These are phyloP conservation scores for Eurystomus glaucurus DNA, from an alignment of 2,797 vertebrate genomes.

Conservation along the genomic window DNA sequence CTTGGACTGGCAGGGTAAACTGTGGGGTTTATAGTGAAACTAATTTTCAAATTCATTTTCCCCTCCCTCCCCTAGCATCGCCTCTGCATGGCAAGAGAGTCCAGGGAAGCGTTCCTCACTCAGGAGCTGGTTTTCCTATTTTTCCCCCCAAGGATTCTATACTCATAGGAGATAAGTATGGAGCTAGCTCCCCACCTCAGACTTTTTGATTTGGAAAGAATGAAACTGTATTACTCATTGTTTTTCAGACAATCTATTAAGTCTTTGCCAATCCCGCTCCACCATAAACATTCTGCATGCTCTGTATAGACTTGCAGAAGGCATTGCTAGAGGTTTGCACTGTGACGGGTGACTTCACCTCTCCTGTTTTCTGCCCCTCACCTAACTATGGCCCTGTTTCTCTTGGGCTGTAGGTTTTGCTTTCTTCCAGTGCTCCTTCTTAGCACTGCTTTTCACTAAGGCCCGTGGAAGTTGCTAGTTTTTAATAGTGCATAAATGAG, in stretches of 20 bases:
- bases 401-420: not conserved
- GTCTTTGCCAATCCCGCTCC: not conserved
- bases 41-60: not conserved
- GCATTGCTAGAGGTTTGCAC: not conserved
- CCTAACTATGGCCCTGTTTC: not conserved
- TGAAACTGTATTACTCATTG: fast-evolving
- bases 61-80: not conserved
- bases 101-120: fast-evolving
- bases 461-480: not conserved
- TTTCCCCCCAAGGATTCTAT: not conserved
- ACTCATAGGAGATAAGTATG: not conserved
- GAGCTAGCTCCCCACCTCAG: not conserved
- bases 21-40: not conserved
- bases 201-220: not conserved
- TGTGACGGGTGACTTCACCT: not conserved
- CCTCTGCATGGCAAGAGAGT: not conserved
- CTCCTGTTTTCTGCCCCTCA: not conserved
- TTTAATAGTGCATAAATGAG: not conserved
- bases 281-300: not conserved
- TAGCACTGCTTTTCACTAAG: not conserved
- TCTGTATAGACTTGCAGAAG: not conserved
- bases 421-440: not conserved
- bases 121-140: not conserved
- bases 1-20: not conserved
- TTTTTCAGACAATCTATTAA: not conserved